Base-by-base conservation (phyloP, 1,140 invertebrate species). In the Bradysia coprophila region DNA sequence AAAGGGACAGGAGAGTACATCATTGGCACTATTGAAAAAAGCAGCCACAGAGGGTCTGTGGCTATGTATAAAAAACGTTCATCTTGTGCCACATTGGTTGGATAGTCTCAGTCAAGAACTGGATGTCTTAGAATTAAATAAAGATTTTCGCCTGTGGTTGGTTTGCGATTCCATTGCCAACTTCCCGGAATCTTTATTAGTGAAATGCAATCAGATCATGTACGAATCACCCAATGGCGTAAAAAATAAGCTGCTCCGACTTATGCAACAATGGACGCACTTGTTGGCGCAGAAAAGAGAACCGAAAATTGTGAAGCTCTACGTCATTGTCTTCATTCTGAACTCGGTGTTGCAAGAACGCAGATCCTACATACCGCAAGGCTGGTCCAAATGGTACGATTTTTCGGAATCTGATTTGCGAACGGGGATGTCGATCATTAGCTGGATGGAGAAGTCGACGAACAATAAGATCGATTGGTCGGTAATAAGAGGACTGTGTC, bases 261-360 rank as follows among this genome's bases (percentile, higher is more conserved):
- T 61, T 41, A 41, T 62, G 6, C 59, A 61, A 33, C 56, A 70
- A 39, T 61, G 55, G 42, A 43, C 48, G 2, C 43, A 47, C 21
- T 45, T 51, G 32, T 41, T 47, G 3, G 46, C 41, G 5, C 21
- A 18, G 38, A 45, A 21, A 3, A 43, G 23, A 16, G 53, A 61
- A 19, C 44, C 57, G 0, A 61, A 59, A 43, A 43, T 50, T 15
- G 45, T 57, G 1, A 61, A 63, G 38, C 54, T 64, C 43, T 51
- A 59, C 16, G 19, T 64, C 32, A 58, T 62, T 1, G 44, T 59
- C 8, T 62, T 62, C 19, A 47, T 63, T 21, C 43, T 54, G 0
- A 87, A 93, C 57, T 85, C 89, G 0, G 67, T 92, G 5, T 58
- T 93, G 16, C 87, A 93, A 56, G 90, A 95, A 62, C 67, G 91